Conservation (phyloP, 2,797 vertebrate species). For the Synaphobranchus kaupii region DNA sequence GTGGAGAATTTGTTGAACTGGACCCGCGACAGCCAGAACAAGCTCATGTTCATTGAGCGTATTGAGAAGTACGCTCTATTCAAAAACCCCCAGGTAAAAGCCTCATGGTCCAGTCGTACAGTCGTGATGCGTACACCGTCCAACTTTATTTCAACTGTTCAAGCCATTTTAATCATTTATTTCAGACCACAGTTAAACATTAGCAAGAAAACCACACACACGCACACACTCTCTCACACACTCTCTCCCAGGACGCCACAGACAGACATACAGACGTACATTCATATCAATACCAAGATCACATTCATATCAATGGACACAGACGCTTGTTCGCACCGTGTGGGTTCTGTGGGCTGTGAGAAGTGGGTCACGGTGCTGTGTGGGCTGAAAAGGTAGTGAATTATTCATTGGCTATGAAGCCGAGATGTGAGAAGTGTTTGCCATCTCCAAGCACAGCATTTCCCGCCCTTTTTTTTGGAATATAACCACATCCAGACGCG, state of each 20-base stretch:
- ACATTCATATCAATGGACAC: not conserved
- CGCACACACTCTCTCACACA: not conserved
- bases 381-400: constrained; percentile 59
- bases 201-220: not conserved
- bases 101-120: not conserved
- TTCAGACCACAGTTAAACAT: not conserved
- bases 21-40: constrained; percentile 98
- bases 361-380: constrained; percentile 65
- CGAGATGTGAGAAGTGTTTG: constrained; percentile 45
- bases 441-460: not conserved
- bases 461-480: no score
- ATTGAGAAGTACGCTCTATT: constrained; percentile 91
- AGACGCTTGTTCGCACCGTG: not conserved
- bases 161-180: no score
- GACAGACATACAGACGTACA: not conserved
- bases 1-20: constrained; percentile 98
- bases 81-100: constrained; percentile 87
- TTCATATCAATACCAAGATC: no score
- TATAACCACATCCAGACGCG: not conserved
- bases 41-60: constrained; percentile 91
- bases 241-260: not conserved
- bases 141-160: no score
- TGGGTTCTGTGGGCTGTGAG: constrained; percentile 23
- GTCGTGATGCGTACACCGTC: not conserved
- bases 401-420: constrained; percentile 61